Evolutionary conservation across 2,113 vertebrate genomes (phyloP), one percentile per base, ranked within the genome.

Genomic region (Mesocricetus auratus): DNA sequence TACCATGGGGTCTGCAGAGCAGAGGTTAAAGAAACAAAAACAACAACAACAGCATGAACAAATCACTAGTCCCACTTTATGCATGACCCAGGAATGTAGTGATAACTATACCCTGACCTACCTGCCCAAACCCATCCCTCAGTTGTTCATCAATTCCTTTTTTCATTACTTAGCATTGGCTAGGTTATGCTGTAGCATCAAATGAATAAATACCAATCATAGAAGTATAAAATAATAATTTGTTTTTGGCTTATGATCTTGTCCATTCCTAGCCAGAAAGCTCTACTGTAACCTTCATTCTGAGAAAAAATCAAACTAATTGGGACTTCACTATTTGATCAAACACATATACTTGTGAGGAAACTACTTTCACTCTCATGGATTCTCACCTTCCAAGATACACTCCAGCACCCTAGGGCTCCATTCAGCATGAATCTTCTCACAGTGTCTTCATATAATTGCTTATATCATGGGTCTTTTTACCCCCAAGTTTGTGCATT

Each of bases 391-490:
- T 64, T 92, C 45, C 11, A 9, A 10, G 58, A 24, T 82, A 62
- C 3, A 77, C 1, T 17, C 15, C 9, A 93, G 13, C 10, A 66
- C 26, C 4, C 12, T 7, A 12, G 66, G 53, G 10, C 79, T 91
- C n/a, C 12, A 92, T 95, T 66, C 56, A 60, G 53, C 36, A 86
- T 82, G 82, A 96, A 95, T 7, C 15, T 90, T 90, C 71, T 71
- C 39, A 58, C 0, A 53, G 36, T 78, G 56, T 90, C 90, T 90
- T 31, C 88, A 74, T 73, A 19, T 64, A 73, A 74, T 66, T 95
- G 33, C 13, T 91, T 79, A 69, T 85, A 31, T 5, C 68, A 5
- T 90, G 60, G 39, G 36, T 21, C 36, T 94, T 42, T 89, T 90
- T 42, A 60, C 9, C 11, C 11, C 36, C 47, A 81, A 86, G 9